These are phyloP conservation scores for Rhagonycha lutea DNA, from an alignment of 2,888 invertebrate genomes.

Conservation along the genomic window DNA sequence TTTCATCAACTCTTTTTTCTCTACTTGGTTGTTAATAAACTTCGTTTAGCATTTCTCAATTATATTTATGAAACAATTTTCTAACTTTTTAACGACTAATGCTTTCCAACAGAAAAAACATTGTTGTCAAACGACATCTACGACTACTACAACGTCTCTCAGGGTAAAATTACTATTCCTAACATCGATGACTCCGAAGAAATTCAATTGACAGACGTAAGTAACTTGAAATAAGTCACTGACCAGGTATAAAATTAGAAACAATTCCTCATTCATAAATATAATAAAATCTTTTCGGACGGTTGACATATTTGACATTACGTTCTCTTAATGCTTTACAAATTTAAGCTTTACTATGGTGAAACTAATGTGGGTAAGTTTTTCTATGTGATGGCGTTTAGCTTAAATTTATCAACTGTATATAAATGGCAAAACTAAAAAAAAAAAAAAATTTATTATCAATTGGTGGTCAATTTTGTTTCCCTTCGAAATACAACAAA, in stretches of 20 bases:
- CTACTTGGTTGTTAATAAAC: neutral
- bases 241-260: neutral
- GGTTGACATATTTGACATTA: constrained; percentile 2
- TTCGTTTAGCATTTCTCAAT: neutral
- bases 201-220: constrained; percentile 86
- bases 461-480: too few relatives aligned
- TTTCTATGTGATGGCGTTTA: neutral
- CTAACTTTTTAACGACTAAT: constrained; percentile 28
- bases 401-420: neutral
- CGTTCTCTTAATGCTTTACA: neutral
- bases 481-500: too few relatives aligned
- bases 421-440: neutral
- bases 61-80: neutral
- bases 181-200: constrained; percentile 96
- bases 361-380: constrained; percentile 18
- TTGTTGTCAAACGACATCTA: constrained; percentile 84
- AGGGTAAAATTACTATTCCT: constrained; percentile 96
- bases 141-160: constrained; percentile 93
- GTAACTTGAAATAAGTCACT: constrained; percentile 53
- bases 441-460: neutral
- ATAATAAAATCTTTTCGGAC: neutral
- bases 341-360: constrained; percentile 10
- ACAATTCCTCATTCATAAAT: neutral
- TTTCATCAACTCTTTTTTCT: neutral
- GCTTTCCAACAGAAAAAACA: constrained; percentile 71